Percentiles rank a stretch among this genome's conserved stretches.
Conservation (phyloP, 2,113 vertebrate species). For the Vireo altiloquus region DNA sequence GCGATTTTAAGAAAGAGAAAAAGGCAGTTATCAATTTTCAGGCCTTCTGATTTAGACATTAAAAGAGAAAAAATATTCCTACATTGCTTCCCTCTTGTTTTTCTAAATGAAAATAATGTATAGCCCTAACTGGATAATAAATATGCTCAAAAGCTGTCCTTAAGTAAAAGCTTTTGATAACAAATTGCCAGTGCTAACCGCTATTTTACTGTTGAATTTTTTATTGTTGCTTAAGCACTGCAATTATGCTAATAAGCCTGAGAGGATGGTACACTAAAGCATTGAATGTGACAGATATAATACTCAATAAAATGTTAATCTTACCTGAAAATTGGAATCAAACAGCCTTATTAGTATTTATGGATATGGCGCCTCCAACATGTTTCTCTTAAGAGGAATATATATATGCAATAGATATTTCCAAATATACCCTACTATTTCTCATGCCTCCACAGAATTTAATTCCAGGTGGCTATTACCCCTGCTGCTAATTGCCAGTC, state of each 20-base stretch:
- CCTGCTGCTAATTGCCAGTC: background rate
- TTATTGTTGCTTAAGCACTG: constrained; percentile 79
- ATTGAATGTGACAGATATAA: constrained; percentile 79
- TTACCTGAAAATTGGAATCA: constrained; percentile 81
- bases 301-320: constrained; percentile 80
- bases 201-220: constrained; percentile 78
- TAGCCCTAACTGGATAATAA: constrained; percentile 71
- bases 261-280: constrained; percentile 70
- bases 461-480: constrained; percentile 47
- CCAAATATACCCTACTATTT: constrained; percentile 39
- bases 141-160: constrained; percentile 71
- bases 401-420: constrained; percentile 66
- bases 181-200: constrained; percentile 76
- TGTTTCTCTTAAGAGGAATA: constrained; percentile 64
- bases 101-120: constrained; percentile 76
- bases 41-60: constrained; percentile 39
- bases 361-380: constrained; percentile 70
- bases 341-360: constrained; percentile 78
- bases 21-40: background rate
- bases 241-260: constrained; percentile 81
- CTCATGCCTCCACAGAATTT: background rate
- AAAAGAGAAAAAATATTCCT: background rate
- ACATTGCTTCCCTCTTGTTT: constrained; percentile 48
- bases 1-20: background rate
- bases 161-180: constrained; percentile 81